Conservation (phyloP, 2,113 vertebrate species). For the Phalacrocorax brasilianus region DNA sequence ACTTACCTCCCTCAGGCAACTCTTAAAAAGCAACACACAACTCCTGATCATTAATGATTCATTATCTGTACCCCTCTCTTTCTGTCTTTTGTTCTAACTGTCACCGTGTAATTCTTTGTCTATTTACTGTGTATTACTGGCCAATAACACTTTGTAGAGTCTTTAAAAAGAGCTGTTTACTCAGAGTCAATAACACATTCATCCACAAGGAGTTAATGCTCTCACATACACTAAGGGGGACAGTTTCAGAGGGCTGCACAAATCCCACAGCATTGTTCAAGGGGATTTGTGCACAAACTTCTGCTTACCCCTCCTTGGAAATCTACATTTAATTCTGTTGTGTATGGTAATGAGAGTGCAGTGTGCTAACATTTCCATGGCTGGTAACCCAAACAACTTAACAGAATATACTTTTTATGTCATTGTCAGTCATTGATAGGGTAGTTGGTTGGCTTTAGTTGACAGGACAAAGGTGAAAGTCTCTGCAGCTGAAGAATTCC, state of each 20-base stretch:
- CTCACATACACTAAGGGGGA: background rate
- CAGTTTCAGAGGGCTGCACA: constrained; percentile 26
- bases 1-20: background rate
- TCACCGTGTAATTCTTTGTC: constrained; percentile 36
- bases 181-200: constrained; percentile 61
- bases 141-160: constrained; percentile 3
- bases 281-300: constrained; percentile 4
- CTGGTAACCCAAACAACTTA: background rate
- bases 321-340: constrained; percentile 7
- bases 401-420: background rate
- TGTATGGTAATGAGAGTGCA: background rate
- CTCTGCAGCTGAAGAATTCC: background rate
- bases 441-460: background rate
- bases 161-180: constrained; percentile 53
- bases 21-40: background rate
- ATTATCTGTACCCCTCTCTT: constrained; percentile 22
- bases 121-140: constrained; percentile 47
- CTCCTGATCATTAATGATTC: constrained; percentile 55
- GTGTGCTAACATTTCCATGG: background rate
- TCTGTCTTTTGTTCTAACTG: constrained; percentile 36
- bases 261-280: constrained; percentile 29
- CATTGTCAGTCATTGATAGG: background rate
- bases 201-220: constrained; percentile 27
- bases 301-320: background rate
- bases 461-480: background rate